phyloP scores from a whole-genome alignment of 2,888 invertebrate genomes.

The Drosophila barbarae region DNA sequence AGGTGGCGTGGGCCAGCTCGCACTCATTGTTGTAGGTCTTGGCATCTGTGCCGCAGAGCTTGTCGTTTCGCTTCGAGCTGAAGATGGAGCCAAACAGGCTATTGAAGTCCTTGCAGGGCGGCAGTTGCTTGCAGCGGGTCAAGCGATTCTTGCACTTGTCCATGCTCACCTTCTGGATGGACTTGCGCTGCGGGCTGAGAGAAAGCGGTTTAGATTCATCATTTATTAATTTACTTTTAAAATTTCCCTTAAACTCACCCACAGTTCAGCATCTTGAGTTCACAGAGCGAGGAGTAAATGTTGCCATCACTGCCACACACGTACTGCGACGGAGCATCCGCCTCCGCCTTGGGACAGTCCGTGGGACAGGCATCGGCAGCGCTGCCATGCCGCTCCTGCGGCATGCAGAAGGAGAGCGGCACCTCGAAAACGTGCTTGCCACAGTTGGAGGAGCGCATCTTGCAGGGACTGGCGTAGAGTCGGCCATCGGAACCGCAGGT shows the following conservation, averaged over 20 bases:
- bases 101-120: conserved; percentile 82
- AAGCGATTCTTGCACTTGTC: conserved; percentile 89
- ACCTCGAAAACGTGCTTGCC: conserved; percentile 96
- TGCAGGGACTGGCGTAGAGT: conserved; percentile 92
- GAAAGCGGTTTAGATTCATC: background rate
- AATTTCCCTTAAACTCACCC: conserved; percentile 82
- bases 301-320: conserved; percentile 94
- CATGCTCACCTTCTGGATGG: conserved; percentile 81
- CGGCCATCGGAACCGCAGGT: conserved; percentile 95
- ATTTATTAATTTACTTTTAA: too few species aligned
- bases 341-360: conserved; percentile 82
- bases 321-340: conserved; percentile 77
- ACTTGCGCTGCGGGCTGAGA: conserved; percentile 77
- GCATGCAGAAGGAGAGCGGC: conserved; percentile 92
- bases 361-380: conserved; percentile 84
- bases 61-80: conserved; percentile 84
- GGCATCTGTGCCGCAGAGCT: conserved; percentile 94
- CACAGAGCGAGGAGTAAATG: conserved; percentile 92
- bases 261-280: conserved; percentile 92
- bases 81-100: conserved; percentile 79
- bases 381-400: conserved; percentile 85
- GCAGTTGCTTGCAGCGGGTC: conserved; percentile 87
- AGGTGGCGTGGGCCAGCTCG: conserved; percentile 89
- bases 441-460: conserved; percentile 95
- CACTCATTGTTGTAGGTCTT: conserved; percentile 91